Base-by-base conservation (phyloP, 2,888 invertebrate genomes). In the Rhagonycha lutea region DNA sequence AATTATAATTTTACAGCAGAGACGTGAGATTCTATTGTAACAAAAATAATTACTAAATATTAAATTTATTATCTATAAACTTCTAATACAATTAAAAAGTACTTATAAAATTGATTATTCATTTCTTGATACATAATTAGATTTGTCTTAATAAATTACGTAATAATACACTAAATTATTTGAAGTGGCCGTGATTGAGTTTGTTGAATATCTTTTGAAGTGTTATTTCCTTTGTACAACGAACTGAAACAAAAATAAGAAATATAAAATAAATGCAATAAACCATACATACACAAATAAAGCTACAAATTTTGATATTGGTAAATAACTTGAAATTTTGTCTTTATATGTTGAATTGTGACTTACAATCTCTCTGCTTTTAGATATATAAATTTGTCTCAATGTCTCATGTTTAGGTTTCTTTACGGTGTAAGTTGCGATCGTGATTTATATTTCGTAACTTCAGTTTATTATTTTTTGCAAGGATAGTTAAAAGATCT, bases 151-250 rank as follows among this genome's bases (percentile, higher is more conserved):
- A 47, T 47, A 47, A 47, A 47, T 47, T 47, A 47, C 47, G 47
- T 47, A 47, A 47, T 47, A 47, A 47, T 47, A 47, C n/a, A 47
- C 47, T 65, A 65, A 65, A 65, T 65, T 65, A 65, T 65, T 24
- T 65, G 63, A 24, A 65, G 26, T 65, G 63, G 63, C 23, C 63
- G 63, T 65, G 63, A 65, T 65, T 65, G 63, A 26, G 63, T 65
- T 65, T 65, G 63, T 24, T 24, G 26, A 11, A 24, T 65, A 26
- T 65, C 26, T 23, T 65, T 65, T 65, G 63, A 65, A n/a, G 63
- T 65, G 63, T n/a, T 65, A 24, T 65, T 65, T 65, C n/a, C 63
- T 65, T 14, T 24, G 63, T 23, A 65, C 63, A 8, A n/a, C n/a
- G n/a, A 24, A 26, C 63, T 65, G 24, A n/a, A 65, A 65, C 23